These are phyloP conservation scores for Schizopygopsis malacanthus DNA, from an alignment of 2,797 vertebrate species.

Conservation along the genomic window DNA sequence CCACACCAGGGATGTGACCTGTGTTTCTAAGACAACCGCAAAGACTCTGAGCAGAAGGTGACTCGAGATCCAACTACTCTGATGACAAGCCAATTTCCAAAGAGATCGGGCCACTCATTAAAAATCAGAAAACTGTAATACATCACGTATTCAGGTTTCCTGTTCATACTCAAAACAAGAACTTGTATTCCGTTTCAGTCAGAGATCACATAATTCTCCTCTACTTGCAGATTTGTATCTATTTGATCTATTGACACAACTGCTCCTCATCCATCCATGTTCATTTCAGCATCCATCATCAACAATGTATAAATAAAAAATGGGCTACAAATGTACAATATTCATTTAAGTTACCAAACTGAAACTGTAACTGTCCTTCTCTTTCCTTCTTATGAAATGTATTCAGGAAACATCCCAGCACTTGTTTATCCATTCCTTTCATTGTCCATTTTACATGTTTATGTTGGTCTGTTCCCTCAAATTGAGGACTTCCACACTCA, in stretches of 20 bases:
- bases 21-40: slow-evolving; percentile 33
- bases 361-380: not conserved
- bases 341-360: not conserved
- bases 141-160: not conserved
- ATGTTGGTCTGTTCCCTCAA: slow-evolving; percentile 1
- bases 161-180: not conserved
- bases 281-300: not conserved
- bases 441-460: slow-evolving; percentile 60
- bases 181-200: not conserved
- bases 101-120: not conserved
- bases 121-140: not conserved
- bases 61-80: slow-evolving; percentile 10
- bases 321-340: not conserved
- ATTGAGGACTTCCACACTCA: slow-evolving; percentile 52
- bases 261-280: not conserved
- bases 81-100: slow-evolving; percentile 20
- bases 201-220: not conserved
- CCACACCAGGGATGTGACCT: slow-evolving; percentile 31
- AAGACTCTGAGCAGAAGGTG: slow-evolving; percentile 11
- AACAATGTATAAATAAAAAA: not conserved
- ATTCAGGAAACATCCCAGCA: slow-evolving; percentile 1
- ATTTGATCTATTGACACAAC: not conserved
- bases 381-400: not conserved
- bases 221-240: not conserved
- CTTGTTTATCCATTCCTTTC: slow-evolving; percentile 24